Percentiles rank a stretch among this genome's conserved stretches.
These are phyloP conservation scores for Triplophysa dalaica DNA, from an alignment of 2,113 vertebrate species.

Conservation along the genomic window DNA sequence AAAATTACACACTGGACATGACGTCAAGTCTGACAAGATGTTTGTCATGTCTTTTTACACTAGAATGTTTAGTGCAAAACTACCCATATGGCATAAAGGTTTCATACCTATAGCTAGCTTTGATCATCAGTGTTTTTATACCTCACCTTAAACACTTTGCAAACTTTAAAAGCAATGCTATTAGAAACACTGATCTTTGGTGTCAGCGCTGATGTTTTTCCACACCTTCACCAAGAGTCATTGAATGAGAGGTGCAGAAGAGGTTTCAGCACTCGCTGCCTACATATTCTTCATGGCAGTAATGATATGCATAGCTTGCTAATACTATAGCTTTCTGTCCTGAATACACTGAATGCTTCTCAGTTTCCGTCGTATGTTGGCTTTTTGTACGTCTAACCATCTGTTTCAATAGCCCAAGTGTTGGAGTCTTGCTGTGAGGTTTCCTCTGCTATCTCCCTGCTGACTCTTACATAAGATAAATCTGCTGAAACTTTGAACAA, in stretches of 20 bases:
- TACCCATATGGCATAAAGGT: no score
- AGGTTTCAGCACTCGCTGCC: neutral
- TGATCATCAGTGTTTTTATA: neutral
- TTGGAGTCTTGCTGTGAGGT: constrained; percentile 12
- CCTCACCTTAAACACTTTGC: neutral
- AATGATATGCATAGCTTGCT: neutral
- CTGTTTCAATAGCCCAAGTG: neutral
- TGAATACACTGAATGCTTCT: neutral
- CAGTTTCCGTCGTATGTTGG: neutral
- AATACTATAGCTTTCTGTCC: neutral
- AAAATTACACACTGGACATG: no score
- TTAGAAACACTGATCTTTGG: neutral
- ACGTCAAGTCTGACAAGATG: no score
- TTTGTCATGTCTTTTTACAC: no score
- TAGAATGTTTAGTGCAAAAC: no score
- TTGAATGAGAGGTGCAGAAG: constrained; percentile 2
- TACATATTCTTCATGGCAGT: neutral
- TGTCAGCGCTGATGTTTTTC: neutral
- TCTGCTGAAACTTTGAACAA: neutral
- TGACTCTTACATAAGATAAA: constrained; percentile 8
- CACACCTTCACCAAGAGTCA: neutral
- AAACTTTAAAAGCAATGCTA: constrained; percentile 3
- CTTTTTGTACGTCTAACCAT: constrained; percentile 17
- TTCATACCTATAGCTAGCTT: neutral
- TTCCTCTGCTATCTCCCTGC: constrained; percentile 11